Conservation (phyloP, 2,113 vertebrate species). For the Pycnonotus jocosus region DNA sequence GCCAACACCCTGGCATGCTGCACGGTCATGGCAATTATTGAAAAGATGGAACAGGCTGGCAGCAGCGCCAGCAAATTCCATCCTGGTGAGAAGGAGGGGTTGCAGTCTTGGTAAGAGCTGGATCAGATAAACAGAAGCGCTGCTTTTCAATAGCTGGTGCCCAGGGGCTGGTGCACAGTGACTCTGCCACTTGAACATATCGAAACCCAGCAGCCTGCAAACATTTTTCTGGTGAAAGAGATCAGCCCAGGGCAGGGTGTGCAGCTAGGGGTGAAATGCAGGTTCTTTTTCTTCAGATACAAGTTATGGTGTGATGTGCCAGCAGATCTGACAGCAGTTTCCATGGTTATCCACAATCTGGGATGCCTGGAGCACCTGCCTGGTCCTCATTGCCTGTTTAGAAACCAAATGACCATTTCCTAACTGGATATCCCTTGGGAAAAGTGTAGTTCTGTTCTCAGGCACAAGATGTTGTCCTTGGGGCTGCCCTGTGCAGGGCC, state of each 20-base stretch:
- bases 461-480: background rate
- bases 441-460: background rate
- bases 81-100: background rate
- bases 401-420: background rate
- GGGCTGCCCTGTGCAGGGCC: background rate
- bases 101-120: background rate
- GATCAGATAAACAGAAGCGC: background rate
- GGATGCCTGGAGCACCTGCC: background rate
- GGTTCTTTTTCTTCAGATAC: background rate
- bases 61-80: slow-evolving; percentile 15
- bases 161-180: background rate
- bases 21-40: background rate
- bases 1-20: background rate
- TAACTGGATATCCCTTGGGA: background rate
- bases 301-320: background rate
- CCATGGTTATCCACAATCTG: background rate
- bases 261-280: background rate
- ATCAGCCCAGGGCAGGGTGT: background rate
- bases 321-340: background rate
- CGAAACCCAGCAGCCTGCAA: background rate
- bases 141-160: background rate
- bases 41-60: background rate
- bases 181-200: background rate
- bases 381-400: background rate
- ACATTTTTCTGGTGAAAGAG: background rate